These are phyloP conservation scores for Rhabdomys dilectus DNA, from an alignment of 2,113 vertebrate genomes.

Conservation along the genomic window DNA sequence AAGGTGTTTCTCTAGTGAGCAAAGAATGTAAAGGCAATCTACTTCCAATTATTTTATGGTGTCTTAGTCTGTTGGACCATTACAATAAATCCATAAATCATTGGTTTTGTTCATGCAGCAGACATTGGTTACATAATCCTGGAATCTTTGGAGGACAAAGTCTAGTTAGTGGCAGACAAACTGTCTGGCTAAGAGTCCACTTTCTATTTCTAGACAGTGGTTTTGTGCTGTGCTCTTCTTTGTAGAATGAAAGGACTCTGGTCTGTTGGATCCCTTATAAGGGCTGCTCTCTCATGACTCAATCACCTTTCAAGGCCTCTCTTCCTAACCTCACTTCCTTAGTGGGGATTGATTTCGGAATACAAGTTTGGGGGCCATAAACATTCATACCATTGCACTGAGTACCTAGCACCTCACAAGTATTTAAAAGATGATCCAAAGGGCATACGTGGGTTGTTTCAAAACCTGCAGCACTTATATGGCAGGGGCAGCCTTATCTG, in stretches of 20 bases:
- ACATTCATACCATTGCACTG: not conserved
- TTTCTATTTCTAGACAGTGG: not conserved
- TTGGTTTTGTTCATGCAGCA: not conserved
- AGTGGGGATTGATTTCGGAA: not conserved
- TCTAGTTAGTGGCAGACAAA: not conserved
- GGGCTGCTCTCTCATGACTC: not conserved
- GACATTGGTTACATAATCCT: not conserved
- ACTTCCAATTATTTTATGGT: not conserved
- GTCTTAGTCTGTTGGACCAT: not conserved
- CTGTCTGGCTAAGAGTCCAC: not conserved
- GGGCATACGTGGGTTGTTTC: too few relatives aligned
- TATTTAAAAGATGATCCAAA: not conserved
- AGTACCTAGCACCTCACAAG: not conserved
- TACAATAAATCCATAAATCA: not conserved
- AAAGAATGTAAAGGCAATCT: not conserved
- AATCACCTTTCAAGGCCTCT: too few relatives aligned
- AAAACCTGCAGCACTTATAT: too few relatives aligned
- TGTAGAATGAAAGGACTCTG: not conserved
- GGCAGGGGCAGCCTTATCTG: too few relatives aligned
- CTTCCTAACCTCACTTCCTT: not conserved
- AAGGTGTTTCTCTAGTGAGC: not conserved
- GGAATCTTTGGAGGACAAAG: not conserved
- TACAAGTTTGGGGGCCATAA: not conserved
- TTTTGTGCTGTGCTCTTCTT: not conserved
- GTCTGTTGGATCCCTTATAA: not conserved